Evolutionary conservation across 2,888 invertebrate species (phyloP).

Genomic region (Seladonia tumulorum): DNA sequence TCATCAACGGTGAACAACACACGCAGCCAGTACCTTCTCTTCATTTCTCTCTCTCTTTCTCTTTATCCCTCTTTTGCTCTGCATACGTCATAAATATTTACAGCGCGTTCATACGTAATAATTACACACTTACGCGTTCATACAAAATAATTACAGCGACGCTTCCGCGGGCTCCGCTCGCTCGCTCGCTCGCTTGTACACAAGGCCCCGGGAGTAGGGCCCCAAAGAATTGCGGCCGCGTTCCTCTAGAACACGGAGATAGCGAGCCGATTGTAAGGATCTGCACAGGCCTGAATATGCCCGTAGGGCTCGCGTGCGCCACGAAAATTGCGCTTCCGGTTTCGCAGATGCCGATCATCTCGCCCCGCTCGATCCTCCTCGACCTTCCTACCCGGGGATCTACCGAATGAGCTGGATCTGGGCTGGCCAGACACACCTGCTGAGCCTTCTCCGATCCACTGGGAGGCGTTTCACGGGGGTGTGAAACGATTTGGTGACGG

Average conservation of each 20-base stretch:
- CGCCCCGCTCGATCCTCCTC: constrained; percentile 1
- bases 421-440: background rate
- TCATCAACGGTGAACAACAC: constrained; percentile 38
- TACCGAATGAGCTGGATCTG: background rate
- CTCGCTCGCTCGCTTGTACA: constrained; percentile 19
- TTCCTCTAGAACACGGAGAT: constrained; percentile 35
- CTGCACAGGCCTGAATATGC: constrained; percentile 41
- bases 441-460: background rate
- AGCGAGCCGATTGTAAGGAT: constrained; percentile 23
- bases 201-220: background rate
- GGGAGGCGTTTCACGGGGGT: background rate
- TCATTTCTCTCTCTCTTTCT: background rate
- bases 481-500: background rate
- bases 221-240: constrained; percentile 6
- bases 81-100: constrained; percentile 65
- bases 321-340: constrained; percentile 64
- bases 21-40: background rate
- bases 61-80: background rate
- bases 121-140: constrained; percentile 64
- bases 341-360: constrained; percentile 49
- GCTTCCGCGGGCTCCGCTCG: constrained; percentile 48
- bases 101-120: constrained; percentile 55
- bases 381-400: background rate
- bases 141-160: constrained; percentile 63
- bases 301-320: constrained; percentile 57